Conservation (phyloP, 2,113 vertebrate genomes). For the Gymnorhina tibicen region DNA sequence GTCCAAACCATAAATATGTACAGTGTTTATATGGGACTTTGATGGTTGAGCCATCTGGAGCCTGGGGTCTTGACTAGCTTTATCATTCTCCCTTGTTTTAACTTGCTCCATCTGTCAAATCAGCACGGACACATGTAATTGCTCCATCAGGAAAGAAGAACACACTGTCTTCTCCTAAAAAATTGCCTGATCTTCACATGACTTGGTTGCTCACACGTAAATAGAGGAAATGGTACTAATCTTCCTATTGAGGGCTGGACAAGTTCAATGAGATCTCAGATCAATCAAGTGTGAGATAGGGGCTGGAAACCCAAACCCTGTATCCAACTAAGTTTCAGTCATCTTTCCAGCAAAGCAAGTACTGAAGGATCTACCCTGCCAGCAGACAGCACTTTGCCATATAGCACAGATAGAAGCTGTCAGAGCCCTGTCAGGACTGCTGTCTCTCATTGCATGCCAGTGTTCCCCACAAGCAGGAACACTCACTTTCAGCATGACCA, state of each 20-base stretch:
- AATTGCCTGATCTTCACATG: neutral
- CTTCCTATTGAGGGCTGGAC: neutral
- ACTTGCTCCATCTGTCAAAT: neutral
- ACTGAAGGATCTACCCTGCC: neutral
- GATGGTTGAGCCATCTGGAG: neutral
- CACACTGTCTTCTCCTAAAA: neutral
- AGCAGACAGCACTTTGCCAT: neutral
- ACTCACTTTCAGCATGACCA: accelerated
- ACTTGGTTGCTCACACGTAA: neutral
- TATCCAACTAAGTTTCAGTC: neutral
- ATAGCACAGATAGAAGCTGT: neutral
- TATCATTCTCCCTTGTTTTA: neutral
- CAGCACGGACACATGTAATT: neutral
- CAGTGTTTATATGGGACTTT: neutral
- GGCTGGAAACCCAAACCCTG: neutral
- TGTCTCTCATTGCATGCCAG: neutral
- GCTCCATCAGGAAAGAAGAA: neutral
- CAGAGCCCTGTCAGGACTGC: neutral
- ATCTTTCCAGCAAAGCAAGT: neutral
- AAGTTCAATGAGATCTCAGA: neutral
- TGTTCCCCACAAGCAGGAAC: neutral
- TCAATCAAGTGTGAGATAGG: neutral
- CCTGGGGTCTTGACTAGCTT: neutral
- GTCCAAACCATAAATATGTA: neutral
- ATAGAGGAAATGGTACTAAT: neutral